Conservation (phyloP, 2,888 invertebrate species). For the Synergus umbraculus region DNA sequence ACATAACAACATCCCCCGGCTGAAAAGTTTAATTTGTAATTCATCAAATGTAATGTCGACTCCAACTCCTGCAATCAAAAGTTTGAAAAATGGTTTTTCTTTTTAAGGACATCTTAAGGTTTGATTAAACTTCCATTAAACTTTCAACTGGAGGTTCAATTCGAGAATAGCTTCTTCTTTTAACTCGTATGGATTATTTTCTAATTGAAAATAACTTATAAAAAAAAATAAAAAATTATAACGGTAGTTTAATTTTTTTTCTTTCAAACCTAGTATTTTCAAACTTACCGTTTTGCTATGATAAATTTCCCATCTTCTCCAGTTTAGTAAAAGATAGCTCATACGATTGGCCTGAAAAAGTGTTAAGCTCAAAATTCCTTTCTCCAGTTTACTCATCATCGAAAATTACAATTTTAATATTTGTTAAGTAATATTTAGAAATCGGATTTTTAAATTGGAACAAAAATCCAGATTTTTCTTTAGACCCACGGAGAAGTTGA, state of each 20-base stretch:
- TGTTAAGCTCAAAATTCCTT: no score
- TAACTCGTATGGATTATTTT: background rate
- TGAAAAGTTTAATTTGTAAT: conserved; percentile 67
- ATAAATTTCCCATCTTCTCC: conserved; percentile 54
- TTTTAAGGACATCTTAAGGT: background rate
- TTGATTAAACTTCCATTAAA: background rate
- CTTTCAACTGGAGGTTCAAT: background rate
- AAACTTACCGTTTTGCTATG: conserved; percentile 44
- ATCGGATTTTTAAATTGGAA: no score
- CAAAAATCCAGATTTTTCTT: background rate
- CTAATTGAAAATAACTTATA: background rate
- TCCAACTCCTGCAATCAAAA: conserved; percentile 56
- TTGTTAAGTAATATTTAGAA: no score
- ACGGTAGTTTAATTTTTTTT: background rate
- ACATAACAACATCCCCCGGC: conserved; percentile 72
- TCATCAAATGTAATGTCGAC: conserved; percentile 65
- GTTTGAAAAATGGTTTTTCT: background rate
- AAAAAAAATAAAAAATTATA: background rate
- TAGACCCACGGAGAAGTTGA: background rate
- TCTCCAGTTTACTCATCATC: no score
- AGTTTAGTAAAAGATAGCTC: conserved; percentile 63
- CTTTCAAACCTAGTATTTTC: background rate
- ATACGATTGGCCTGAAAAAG: conserved; percentile 68
- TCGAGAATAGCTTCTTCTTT: background rate
- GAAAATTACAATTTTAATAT: no score